Percentiles rank a stretch among this genome's conserved stretches.
Conservation (phyloP, 1,140 invertebrate species). For the Heliconius himera region DNA sequence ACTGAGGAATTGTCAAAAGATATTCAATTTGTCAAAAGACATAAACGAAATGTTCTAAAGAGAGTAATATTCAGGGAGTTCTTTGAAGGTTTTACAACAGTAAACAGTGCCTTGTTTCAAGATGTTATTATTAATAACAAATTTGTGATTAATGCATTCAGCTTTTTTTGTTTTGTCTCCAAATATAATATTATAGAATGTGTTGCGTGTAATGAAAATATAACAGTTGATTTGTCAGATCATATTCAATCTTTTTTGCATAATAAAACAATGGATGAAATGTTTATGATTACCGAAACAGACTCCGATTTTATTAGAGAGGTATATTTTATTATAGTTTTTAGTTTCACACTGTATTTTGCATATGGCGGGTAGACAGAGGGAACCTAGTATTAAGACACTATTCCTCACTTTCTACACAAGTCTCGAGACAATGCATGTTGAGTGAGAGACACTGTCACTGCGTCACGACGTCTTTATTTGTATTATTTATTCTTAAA, state of each 20-base stretch:
- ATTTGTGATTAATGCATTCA: constrained; percentile 13
- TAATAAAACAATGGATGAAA: not conserved
- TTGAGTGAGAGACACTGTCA: too few species aligned
- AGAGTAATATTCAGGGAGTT: not conserved
- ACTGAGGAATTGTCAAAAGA: not conserved
- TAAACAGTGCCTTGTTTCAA: not conserved
- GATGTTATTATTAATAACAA: constrained; percentile 33
- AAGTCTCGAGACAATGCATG: too few species aligned
- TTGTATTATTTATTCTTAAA: too few species aligned
- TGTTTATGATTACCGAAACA: not conserved
- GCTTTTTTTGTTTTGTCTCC: not conserved
- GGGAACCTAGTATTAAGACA: not conserved
- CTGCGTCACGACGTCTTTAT: too few species aligned
- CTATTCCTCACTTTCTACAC: not conserved
- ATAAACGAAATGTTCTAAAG: not conserved
- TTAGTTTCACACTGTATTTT: not conserved
- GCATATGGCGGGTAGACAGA: not conserved
- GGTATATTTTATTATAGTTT: constrained; percentile 14
- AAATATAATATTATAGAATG: not conserved
- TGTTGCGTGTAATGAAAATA: constrained; percentile 9
- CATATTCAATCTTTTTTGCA: not conserved
- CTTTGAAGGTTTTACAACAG: not conserved
- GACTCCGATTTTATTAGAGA: constrained; percentile 30
- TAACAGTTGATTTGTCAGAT: not conserved
- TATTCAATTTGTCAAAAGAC: not conserved